Evolutionary conservation across 2,888 invertebrate species (phyloP).

Genomic region (Zhuqinia jingwanae): DNA sequence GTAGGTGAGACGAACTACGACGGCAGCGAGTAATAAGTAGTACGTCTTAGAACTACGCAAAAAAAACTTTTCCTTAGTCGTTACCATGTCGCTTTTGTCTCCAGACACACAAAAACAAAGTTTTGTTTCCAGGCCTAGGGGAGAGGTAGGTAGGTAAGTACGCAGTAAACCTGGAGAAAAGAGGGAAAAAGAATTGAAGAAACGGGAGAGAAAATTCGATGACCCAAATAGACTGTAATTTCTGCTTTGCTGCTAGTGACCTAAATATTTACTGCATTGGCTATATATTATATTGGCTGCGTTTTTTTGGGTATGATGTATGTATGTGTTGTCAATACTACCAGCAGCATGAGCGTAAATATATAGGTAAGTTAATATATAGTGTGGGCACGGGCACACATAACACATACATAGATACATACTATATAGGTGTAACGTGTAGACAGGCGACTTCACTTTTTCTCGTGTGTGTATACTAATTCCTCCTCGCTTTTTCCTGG

Average conservation of each 20-base stretch:
- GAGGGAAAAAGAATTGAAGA: slow-evolving; percentile 27
- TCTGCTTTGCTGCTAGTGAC: slow-evolving; percentile 60
- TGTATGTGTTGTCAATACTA: neutral
- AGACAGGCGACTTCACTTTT: slow-evolving; percentile 6
- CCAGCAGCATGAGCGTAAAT: neutral
- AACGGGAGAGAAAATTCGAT: slow-evolving; percentile 46
- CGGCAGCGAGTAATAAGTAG: no score
- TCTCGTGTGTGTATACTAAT: neutral
- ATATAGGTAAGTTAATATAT: no score
- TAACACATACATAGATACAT: neutral
- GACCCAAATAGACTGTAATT: slow-evolving; percentile 60
- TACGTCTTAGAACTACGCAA: no score
- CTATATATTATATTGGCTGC: slow-evolving; percentile 25
- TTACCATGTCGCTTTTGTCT: neutral
- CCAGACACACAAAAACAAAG: neutral
- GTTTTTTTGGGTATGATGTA: neutral
- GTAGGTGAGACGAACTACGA: no score
- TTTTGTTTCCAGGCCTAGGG: neutral
- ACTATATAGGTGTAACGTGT: no score
- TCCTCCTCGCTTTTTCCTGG: slow-evolving; percentile 24
- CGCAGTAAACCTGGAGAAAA: no score
- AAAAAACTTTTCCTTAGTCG: neutral
- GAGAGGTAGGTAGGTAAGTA: no score
- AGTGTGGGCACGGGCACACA: neutral
- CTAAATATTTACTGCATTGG: slow-evolving; percentile 58